Conservation (phyloP, 92 coral and sea anemone genomes). For the Ricordea florida region DNA sequence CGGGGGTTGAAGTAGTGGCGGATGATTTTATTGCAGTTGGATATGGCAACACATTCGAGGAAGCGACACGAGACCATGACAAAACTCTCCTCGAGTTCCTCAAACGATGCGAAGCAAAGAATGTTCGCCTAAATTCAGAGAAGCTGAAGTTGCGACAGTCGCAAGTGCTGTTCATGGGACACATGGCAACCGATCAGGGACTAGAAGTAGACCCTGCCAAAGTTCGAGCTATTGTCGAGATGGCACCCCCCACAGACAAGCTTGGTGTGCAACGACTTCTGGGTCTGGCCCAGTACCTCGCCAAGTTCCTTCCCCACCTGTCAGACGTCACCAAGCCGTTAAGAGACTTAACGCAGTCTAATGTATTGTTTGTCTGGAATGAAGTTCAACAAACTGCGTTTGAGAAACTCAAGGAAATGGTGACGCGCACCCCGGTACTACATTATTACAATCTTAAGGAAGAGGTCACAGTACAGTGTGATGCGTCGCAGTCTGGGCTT, state of each 20-base stretch:
- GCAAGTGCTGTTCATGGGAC: constrained; percentile 48
- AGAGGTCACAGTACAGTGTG: constrained; percentile 59
- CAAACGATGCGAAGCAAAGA: constrained; percentile 29
- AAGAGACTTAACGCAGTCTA: constrained; percentile 40
- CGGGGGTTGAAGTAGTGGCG: constrained; percentile 41
- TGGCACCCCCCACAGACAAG: constrained; percentile 62
- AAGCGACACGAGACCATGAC: constrained; percentile 33
- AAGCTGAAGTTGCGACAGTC: constrained; percentile 42
- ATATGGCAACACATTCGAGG: constrained; percentile 6
- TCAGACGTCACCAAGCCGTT: constrained; percentile 60
- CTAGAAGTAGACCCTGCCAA: constrained; percentile 44
- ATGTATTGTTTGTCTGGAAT: constrained; percentile 37
- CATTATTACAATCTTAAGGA: constrained; percentile 31
- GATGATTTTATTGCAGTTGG: constrained; percentile 49
- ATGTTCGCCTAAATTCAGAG: constrained; percentile 29
- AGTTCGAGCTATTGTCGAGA: constrained; percentile 55
- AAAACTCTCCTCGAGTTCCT: constrained; percentile 39
- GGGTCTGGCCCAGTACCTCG: constrained; percentile 50
- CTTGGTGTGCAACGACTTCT: constrained; percentile 61
- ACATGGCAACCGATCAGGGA: constrained; percentile 53
- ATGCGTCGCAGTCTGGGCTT: constrained; percentile 51
- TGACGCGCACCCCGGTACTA: constrained; percentile 47
- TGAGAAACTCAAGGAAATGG: constrained; percentile 53
- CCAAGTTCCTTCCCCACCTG: constrained; percentile 57
- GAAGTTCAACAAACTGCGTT: constrained; percentile 59